A percentile compares a stretch with the other conserved stretches of the same genome.
Evolutionary conservation across 1,140 invertebrate species (phyloP).

Genomic region (Mizuhopecten yessoensis): DNA sequence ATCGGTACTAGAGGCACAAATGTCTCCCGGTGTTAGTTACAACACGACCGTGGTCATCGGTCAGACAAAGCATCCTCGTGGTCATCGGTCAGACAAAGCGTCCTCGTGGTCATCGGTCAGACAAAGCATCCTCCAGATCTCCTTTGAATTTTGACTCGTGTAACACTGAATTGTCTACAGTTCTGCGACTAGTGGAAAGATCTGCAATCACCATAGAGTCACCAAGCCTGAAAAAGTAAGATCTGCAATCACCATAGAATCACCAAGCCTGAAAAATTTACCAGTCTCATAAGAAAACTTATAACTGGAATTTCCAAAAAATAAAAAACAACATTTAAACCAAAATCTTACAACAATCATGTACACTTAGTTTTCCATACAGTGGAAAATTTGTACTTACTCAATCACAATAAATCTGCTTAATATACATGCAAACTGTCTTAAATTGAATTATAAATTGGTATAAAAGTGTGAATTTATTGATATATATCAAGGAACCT

Average conservation of each 20-base stretch:
- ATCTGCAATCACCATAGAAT: not conserved
- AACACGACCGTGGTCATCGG: not conserved
- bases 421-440: no score
- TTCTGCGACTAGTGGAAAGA: not conserved
- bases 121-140: not conserved
- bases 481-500: no score
- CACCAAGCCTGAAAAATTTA: no score
- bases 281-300: no score
- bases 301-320: no score
- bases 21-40: not conserved
- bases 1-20: not conserved
- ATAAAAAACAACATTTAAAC: not conserved
- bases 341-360: no score
- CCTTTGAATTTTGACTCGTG: not conserved
- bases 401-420: no score
- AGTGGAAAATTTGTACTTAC: no score
- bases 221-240: not conserved
- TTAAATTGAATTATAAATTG: no score
- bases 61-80: not conserved
- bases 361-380: no score
- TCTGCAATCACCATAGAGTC: constrained; percentile 2
- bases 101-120: no score
- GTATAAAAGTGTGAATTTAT: no score
- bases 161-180: constrained; percentile 3
- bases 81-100: constrained; percentile 26